Base-by-base conservation (phyloP, 2,113 vertebrate species). In the Siphamia tubifer region DNA sequence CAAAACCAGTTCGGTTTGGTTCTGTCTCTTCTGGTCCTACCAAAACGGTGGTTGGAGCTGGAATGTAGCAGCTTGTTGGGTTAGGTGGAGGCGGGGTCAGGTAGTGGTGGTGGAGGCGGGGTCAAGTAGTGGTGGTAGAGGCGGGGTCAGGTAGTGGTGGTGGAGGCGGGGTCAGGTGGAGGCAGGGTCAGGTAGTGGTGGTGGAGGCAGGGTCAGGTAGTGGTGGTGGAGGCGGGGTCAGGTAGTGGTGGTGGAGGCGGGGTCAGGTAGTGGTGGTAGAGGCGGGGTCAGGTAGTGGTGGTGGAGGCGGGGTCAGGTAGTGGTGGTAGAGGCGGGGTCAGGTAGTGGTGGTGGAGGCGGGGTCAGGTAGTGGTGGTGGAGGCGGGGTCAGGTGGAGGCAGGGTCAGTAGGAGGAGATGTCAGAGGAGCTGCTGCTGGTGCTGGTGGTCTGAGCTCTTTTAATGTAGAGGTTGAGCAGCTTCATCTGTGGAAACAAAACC, bases 141-240 rank as follows among this genome's bases (percentile, higher is more conserved):
- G 96, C 97, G 82, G 97, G 94, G 74, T 98, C 96, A 2, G 97
- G 98, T 98, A 93, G 95, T 98, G 93, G 96, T 98, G 91, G 95
- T 96, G 60, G 95, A n/a, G n/a, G n/a, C n/a, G n/a, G n/a, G n/a
- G n/a, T n/a, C n/a, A n/a, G n/a, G 16, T 42, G 17, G 15, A 40
- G 5, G 13, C 11, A 19, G 21, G 7, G 69, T 81, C 92, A 96
- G 92, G n/a, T n/a, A n/a, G n/a, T n/a, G n/a, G n/a, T n/a, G n/a
- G 16, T 42, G 17, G 15, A 40, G 5, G 13, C 11, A 19, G 21
- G 7, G 69, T 81, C 92, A 96, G 92, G n/a, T n/a, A n/a, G n/a
- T n/a, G n/a, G n/a, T n/a, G n/a, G 16, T 42, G 17, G 15, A 40
- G 5, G 13, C 11, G 21, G 21, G 7, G 69, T 81, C 92, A 96